phyloP scores from a whole-genome alignment of 2,113 vertebrate genomes.

The Dromaius novaehollandiae region DNA sequence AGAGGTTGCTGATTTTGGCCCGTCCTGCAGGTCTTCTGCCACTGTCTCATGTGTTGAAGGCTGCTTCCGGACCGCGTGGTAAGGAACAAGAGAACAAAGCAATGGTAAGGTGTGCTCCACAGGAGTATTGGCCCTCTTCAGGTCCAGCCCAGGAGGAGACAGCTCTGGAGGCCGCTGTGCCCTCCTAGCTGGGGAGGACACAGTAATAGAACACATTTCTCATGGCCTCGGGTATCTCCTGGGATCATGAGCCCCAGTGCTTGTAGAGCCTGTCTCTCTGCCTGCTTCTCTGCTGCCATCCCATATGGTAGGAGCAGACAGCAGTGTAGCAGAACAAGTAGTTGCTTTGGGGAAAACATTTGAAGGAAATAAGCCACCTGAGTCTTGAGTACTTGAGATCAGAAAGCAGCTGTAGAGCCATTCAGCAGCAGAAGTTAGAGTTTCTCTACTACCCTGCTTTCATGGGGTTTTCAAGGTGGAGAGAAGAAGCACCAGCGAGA shows the following conservation, averaged over 20 bases:
- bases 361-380: neutral
- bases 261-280: neutral
- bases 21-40: neutral
- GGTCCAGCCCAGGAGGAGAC: neutral
- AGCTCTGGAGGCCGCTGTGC: neutral
- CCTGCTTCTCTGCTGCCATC: neutral
- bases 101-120: neutral
- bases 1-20: neutral
- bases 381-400: neutral
- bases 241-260: neutral
- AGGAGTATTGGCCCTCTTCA: neutral
- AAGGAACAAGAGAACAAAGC: neutral
- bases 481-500: neutral
- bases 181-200: neutral
- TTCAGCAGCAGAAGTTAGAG: neutral
- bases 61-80: neutral
- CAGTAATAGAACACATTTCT: neutral
- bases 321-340: neutral
- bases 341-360: neutral
- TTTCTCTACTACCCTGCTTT: neutral
- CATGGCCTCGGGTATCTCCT: neutral
- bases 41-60: neutral
- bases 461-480: neutral
- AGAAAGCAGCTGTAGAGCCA: neutral
- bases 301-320: neutral